A percentile compares a stretch with the other conserved stretches of the same genome.
These are phyloP conservation scores for Tachypleus tridentatus DNA, from an alignment of 1,140 invertebrate species.

Conservation along the genomic window DNA sequence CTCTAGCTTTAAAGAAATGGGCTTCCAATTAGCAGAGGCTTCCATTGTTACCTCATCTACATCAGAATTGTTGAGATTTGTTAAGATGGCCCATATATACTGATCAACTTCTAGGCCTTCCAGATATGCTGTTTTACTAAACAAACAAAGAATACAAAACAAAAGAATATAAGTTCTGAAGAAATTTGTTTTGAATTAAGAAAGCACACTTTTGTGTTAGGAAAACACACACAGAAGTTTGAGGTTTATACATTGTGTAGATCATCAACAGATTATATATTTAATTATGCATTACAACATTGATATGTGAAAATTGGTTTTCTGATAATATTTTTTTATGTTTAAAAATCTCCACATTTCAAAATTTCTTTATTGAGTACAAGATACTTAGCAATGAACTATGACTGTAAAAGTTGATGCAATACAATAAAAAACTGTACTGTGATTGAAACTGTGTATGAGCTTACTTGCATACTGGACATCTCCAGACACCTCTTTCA, in stretches of 20 bases:
- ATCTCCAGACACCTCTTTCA: constrained; percentile 85
- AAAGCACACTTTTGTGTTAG: not conserved
- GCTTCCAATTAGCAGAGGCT: constrained; percentile 81
- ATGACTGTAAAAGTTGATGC: no score
- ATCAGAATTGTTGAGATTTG: constrained; percentile 50
- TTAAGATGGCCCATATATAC: constrained; percentile 89
- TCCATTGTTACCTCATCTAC: constrained; percentile 92
- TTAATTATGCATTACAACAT: not conserved
- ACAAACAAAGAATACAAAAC: not conserved
- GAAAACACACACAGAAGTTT: not conserved
- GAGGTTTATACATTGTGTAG: not conserved
- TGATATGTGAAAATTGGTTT: not conserved
- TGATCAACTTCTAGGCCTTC: constrained; percentile 92
- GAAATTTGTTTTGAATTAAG: not conserved
- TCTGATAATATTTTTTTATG: not conserved
- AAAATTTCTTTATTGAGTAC: not conserved
- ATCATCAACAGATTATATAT: not conserved
- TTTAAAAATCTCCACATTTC: not conserved
- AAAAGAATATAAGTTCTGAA: not conserved
- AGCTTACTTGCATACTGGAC: constrained; percentile 74
- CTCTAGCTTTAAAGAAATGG: constrained; percentile 44
- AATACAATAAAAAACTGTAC: no score
- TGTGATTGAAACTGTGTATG: no score
- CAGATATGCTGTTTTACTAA: constrained; percentile 69
- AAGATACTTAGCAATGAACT: no score